phyloP scores from a whole-genome alignment of 2,113 vertebrate genomes.

The Bos taurus region ARS-UCD2.0 NC_037344.1:18298001-18298500 shows the following conservation, averaged over 20 bases:
- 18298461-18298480: not conserved
- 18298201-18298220: not conserved
- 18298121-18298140: not conserved
- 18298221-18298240: not conserved
- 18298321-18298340: not conserved
- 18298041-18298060: not conserved
- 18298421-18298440: not conserved
- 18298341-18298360: not conserved
- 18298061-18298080: not conserved
- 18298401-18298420: not conserved
- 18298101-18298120: not conserved
- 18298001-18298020: fast-evolving
- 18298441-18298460: not conserved
- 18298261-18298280: not conserved
- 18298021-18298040: not conserved
- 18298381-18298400: not conserved
- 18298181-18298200: not conserved
- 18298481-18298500: not conserved
- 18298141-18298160: not conserved
- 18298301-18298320: not conserved
- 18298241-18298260: not conserved
- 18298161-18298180: not conserved
- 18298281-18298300: not conserved
- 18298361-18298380: not conserved
- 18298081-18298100: not conserved